Percentiles rank a stretch among this genome's conserved stretches.
These are phyloP conservation scores for Aphidoletes aphidimyza DNA, from an alignment of 2,888 invertebrate species.

Conservation along the genomic window DNA sequence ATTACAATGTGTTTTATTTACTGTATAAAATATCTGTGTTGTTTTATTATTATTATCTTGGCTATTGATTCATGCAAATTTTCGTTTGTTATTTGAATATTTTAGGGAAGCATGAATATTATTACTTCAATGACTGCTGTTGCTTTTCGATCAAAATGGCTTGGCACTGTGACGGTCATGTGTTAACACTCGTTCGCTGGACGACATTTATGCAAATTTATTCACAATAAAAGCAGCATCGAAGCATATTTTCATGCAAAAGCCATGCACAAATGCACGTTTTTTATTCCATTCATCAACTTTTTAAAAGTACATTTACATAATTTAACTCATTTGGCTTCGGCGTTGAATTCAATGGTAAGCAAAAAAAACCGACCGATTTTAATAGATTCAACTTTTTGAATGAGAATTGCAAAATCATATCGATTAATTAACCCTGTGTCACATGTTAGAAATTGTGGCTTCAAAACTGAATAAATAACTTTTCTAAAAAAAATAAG, in stretches of 20 bases:
- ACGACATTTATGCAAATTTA: slow-evolving; percentile 21
- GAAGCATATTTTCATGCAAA: slow-evolving; percentile 22
- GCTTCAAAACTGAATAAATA: too few relatives aligned
- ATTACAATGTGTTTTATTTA: slow-evolving; percentile 15
- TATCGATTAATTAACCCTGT: too few relatives aligned
- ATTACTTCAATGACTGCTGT: neutral
- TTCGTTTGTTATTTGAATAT: too few relatives aligned
- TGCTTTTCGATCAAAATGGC: neutral
- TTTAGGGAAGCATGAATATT: neutral
- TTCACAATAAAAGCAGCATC: neutral
- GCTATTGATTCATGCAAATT: neutral
- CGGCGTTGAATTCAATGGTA: too few relatives aligned
- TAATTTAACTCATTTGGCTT: too few relatives aligned
- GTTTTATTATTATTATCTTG: neutral
- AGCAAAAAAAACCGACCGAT: too few relatives aligned
- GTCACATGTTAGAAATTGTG: too few relatives aligned
- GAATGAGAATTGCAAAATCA: too few relatives aligned
- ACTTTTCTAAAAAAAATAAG: too few relatives aligned
- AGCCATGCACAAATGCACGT: neutral
- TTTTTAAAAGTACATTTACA: too few relatives aligned
- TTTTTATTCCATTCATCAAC: neutral
- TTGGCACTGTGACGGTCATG: slow-evolving; percentile 38
- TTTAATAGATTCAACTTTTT: too few relatives aligned
- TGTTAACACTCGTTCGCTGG: neutral
- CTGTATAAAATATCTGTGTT: neutral